Conservation (phyloP, 2,797 vertebrate species). For the Huso huso region DNA sequence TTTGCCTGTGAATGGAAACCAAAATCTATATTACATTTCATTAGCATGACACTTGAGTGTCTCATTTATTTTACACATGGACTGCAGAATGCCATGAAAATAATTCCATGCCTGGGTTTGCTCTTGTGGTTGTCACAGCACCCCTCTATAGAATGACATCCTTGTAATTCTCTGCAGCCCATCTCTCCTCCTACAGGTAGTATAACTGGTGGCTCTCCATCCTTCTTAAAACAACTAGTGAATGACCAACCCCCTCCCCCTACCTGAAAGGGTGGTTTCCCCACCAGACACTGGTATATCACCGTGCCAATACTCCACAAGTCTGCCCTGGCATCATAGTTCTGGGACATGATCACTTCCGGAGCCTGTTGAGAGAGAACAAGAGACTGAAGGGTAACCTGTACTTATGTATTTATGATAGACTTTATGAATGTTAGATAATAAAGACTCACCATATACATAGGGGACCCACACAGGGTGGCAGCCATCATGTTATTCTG, state of each 20-base stretch:
- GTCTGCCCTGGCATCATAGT: slow-evolving; percentile 92
- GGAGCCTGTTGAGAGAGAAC: slow-evolving; percentile 65
- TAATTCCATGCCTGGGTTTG: no score
- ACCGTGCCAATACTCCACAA: slow-evolving; percentile 96
- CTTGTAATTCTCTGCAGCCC: no score
- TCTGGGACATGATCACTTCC: slow-evolving; percentile 97
- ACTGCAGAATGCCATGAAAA: no score
- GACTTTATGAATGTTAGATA: neutral
- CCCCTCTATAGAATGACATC: no score
- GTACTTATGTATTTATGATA: neutral
- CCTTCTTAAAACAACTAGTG: no score
- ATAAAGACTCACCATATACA: slow-evolving; percentile 86
- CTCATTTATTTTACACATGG: no score
- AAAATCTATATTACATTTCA: no score
- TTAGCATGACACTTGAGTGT: no score
- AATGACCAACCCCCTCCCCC: neutral
- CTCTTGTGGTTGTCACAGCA: no score
- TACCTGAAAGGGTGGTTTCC: slow-evolving; percentile 96
- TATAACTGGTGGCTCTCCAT: no score
- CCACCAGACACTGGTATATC: slow-evolving; percentile 93
- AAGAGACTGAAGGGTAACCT: neutral
- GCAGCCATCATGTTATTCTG: slow-evolving; percentile 99
- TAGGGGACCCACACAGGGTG: slow-evolving; percentile 90
- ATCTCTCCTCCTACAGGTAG: no score
- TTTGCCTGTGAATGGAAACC: slow-evolving; percentile 65